These are phyloP conservation scores for Carollia perspicillata DNA, from an alignment of 2,113 vertebrate species.

Conservation along the genomic window DNA sequence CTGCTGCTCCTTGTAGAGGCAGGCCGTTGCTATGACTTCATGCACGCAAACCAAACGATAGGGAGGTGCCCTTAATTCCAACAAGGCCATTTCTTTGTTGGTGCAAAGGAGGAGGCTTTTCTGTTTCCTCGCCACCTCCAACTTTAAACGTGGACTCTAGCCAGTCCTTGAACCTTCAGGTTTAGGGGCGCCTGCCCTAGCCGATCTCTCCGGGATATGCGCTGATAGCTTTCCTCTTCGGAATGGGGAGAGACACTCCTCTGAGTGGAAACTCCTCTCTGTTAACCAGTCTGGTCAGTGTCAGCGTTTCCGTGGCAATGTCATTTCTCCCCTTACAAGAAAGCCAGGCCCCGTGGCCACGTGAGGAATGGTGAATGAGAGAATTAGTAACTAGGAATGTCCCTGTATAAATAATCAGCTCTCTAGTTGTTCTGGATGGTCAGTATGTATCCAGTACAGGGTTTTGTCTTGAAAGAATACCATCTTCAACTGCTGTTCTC, in stretches of 20 bases:
- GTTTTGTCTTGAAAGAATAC: neutral
- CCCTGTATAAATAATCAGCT: constrained; percentile 1
- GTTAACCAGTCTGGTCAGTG: constrained; percentile 39
- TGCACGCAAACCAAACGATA: neutral
- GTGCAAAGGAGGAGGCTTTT: neutral
- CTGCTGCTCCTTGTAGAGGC: neutral
- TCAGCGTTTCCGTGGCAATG: constrained; percentile 36
- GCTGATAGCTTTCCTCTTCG: neutral
- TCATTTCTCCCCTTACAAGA: neutral
- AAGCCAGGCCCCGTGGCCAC: neutral
- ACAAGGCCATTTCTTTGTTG: neutral
- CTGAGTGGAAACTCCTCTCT: neutral
- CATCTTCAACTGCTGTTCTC: neutral
- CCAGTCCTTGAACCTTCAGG: neutral
- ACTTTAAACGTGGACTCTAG: neutral
- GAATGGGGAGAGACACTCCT: neutral
- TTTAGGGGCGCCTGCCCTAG: neutral
- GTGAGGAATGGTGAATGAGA: constrained; percentile 23
- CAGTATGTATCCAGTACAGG: neutral
- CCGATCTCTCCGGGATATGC: neutral
- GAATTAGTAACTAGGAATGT: neutral
- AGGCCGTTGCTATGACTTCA: neutral
- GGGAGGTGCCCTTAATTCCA: neutral
- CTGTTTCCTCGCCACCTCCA: neutral
- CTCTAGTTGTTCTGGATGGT: neutral